phyloP scores from a whole-genome alignment of 2,888 invertebrate genomes.

The Marasmarcha lunaedactyla region DNA sequence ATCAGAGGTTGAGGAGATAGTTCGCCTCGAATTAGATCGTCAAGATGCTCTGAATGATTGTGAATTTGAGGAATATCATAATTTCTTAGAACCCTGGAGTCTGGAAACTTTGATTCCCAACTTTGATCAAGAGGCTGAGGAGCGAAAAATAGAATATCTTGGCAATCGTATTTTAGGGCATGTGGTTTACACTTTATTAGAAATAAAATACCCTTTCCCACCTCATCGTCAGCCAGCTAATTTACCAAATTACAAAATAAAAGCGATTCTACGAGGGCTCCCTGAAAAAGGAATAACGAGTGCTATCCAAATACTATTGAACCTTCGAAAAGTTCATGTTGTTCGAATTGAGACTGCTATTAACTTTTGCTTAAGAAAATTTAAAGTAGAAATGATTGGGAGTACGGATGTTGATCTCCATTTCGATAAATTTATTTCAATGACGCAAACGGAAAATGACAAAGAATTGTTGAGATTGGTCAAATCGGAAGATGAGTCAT shows the following conservation, averaged over 20 bases:
- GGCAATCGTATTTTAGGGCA: slow-evolving; percentile 60
- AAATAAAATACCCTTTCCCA: slow-evolving; percentile 55
- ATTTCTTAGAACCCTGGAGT: slow-evolving; percentile 64
- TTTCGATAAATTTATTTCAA: slow-evolving; percentile 40
- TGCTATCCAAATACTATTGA: slow-evolving; percentile 50
- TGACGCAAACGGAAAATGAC: slow-evolving; percentile 32
- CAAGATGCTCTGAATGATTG: slow-evolving; percentile 64
- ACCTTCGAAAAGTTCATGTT: slow-evolving; percentile 42
- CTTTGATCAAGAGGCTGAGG: slow-evolving; percentile 46
- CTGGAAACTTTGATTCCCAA: slow-evolving; percentile 51
- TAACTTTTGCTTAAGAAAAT: slow-evolving; percentile 67
- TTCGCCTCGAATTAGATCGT: slow-evolving; percentile 56
- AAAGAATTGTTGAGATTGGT: slow-evolving; percentile 44
- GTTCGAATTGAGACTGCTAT: slow-evolving; percentile 63
- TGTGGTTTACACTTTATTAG: slow-evolving; percentile 62
- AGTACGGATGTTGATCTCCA: slow-evolving; percentile 55
- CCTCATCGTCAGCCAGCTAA: slow-evolving; percentile 34
- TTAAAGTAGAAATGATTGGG: slow-evolving; percentile 64
- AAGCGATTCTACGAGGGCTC: slow-evolving; percentile 51
- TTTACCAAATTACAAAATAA: slow-evolving; percentile 41
- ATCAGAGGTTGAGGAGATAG: slow-evolving; percentile 46
- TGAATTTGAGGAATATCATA: slow-evolving; percentile 70
- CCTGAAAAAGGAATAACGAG: slow-evolving; percentile 43
- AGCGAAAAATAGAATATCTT: slow-evolving; percentile 48
- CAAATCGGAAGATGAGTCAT: slow-evolving; percentile 37